Base-by-base conservation (phyloP, 2,888 invertebrate genomes). In the Pinctada fucata region DNA sequence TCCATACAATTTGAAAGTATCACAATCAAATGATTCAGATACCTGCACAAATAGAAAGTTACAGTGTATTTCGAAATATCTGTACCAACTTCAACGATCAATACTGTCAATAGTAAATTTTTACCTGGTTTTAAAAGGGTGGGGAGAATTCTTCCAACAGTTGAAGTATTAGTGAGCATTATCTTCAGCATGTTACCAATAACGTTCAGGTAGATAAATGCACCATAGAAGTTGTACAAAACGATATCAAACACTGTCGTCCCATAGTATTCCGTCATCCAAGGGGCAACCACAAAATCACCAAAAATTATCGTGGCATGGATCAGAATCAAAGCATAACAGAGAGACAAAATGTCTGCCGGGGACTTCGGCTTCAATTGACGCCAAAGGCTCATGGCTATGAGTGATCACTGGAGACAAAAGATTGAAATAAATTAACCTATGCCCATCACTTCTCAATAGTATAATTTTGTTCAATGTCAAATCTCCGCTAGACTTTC, bases 121-220 rank as follows among this genome's bases (percentile, higher is more conserved):
- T 13, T 69, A 80, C 80, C 80, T 75, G 80, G 80, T 47, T 77
- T 80, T 3, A 80, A 16, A 0, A 80, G 66, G 45, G 80, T 80
- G 31, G 80, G 80, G 52, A 80, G 31, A 71, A 80, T 75, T 68
- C 75, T 80, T 51, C 80, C 80, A 31, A 70, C 64, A 58, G 75
- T 80, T 8, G 80, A 77, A 4, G 96, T 96, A 87, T 97, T 96
- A 75, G 95, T 95, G 73, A 96, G 92, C 89, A 97, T 94, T 52
- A 96, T 94, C 86, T 95, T 96, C 69, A 96, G 93, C 90, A 96
- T 94, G 90, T 97, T 97, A 0, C 96, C 95, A 72, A 96, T 94
- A 50, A 97, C 93, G 90, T 97, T 97, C 66, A 95, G 92, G 87
- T 97, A 93, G 0, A 97, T 92, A 91, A 96, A 96, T 64, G 58